Evolutionary conservation across 2,797 vertebrate species (phyloP), one percentile per base, ranked within the genome.

Genomic region (Allobates femoralis): DNA sequence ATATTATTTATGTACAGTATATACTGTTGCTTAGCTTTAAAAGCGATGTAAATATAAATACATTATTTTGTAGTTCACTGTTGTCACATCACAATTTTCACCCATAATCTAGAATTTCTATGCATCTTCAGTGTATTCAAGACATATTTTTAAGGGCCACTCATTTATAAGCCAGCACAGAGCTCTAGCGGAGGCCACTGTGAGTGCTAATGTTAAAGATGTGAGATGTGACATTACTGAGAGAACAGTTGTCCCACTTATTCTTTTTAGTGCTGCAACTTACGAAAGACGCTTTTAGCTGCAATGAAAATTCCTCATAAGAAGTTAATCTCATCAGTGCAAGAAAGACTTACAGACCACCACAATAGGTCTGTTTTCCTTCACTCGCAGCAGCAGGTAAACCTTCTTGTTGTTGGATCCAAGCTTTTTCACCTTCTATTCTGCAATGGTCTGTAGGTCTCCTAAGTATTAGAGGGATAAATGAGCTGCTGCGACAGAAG

Each of bases 311-410:
- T 67, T 77, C 71, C 78, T n/a, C 37, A 34, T 88, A 88, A 88
- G 87, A 88, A 81, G 78, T 76, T 88, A 88, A 88, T 85, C 87
- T 81, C 87, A 88, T 88, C 87, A 76, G 56, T 76, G 83, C n/a
- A 81, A 81, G 83, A 66, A 75, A 87, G 71, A 76, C 78, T 81
- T 60, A 66, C 60, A 88, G 76, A 76, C 83, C 77, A 85, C 83
- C 87, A 81, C 69, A 76, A 81, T 77, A 71, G 58, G 78, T 81
- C 87, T 88, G 87, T 69, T 88, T 88, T 81, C n/a, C 83, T 66
- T 88, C 87, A 85, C 28, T 88, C 77, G 32, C 87, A 85, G 87
- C 83, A 85, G 83, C 87, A 88, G 87, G 87, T 88, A 88, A 88
- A 77, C 62, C 81, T 75, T 64, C 46, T 26, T 69, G 78, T 69